phyloP scores from a whole-genome alignment of 2,888 invertebrate species.

The Nomada fabriciana region DNA sequence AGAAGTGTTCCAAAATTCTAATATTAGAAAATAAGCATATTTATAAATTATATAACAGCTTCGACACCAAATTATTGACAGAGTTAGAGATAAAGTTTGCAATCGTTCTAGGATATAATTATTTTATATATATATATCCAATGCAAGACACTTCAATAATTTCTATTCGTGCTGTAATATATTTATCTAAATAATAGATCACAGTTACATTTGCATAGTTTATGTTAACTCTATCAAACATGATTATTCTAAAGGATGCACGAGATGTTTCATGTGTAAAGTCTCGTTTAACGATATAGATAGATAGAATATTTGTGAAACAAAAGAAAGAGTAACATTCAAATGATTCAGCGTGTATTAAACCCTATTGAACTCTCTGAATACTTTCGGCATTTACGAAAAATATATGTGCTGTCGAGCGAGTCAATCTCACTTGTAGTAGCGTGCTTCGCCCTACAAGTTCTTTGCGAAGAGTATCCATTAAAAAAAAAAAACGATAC shows the following conservation, averaged over 20 bases:
- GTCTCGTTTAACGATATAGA: slow-evolving; percentile 4
- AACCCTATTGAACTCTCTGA: slow-evolving; percentile 11
- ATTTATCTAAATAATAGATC: slow-evolving; percentile 55
- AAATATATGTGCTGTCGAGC: slow-evolving; percentile 13
- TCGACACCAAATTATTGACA: slow-evolving; percentile 30
- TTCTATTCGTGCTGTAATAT: slow-evolving; percentile 57
- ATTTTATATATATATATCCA: slow-evolving; percentile 8
- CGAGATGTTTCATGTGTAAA: not conserved
- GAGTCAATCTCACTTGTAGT: slow-evolving; percentile 15
- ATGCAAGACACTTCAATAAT: slow-evolving; percentile 20
- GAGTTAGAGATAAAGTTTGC: slow-evolving; percentile 36
- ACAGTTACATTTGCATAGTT: slow-evolving; percentile 45
- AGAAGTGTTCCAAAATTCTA: slow-evolving; percentile 54
- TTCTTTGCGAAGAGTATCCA: not conserved
- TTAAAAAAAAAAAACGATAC: not conserved
- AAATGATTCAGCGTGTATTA: slow-evolving; percentile 19
- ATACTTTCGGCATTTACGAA: slow-evolving; percentile 40
- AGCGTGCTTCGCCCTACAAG: not conserved
- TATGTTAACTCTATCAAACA: slow-evolving; percentile 29
- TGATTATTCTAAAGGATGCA: slow-evolving; percentile 22
- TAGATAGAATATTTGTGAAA: not conserved
- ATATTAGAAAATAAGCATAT: slow-evolving; percentile 39
- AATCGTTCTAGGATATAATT: slow-evolving; percentile 33
- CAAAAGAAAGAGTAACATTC: slow-evolving; percentile 8
- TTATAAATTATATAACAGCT: slow-evolving; percentile 50